These are phyloP conservation scores for Paedocypris micromegethes DNA, from an alignment of 2,797 vertebrate genomes.

Conservation along the genomic window DNA sequence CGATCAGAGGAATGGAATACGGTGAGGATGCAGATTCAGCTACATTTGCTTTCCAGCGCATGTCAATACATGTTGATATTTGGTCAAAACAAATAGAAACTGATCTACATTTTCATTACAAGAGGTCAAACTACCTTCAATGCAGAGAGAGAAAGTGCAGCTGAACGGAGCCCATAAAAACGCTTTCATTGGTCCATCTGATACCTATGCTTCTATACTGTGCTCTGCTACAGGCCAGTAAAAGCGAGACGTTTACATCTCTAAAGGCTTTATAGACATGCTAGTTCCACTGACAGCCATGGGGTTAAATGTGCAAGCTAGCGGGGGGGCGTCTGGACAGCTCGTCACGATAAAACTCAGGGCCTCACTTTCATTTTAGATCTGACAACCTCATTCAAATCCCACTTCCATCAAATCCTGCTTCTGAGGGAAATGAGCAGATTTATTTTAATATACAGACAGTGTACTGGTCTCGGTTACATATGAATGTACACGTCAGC, in stretches of 20 bases:
- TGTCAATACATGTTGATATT: too few relatives aligned
- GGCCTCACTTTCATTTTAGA: constrained; percentile 42
- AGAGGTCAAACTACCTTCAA: constrained; percentile 3
- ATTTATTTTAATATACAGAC: constrained; percentile 26
- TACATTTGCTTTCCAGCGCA: too few relatives aligned
- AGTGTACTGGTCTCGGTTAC: constrained; percentile 17
- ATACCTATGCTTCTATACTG: constrained; percentile 26
- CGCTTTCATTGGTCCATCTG: constrained; percentile 37
- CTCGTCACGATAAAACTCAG: constrained; percentile 25
- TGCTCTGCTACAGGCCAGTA: constrained; percentile 29
- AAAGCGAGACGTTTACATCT: constrained; percentile 38
- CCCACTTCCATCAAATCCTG: constrained; percentile 41
- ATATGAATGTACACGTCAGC: constrained; percentile 8
- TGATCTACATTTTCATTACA: too few relatives aligned
- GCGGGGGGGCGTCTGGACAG: constrained; percentile 44
- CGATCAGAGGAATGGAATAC: constrained; percentile 93
- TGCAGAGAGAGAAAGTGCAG: constrained; percentile 12
- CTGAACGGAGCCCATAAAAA: constrained; percentile 32
- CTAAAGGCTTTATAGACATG: constrained; percentile 37
- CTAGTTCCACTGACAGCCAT: constrained; percentile 30
- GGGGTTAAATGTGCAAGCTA: constrained; percentile 43
- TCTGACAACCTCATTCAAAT: constrained; percentile 45
- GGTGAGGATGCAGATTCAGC: constrained; percentile 63
- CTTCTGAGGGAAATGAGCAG: constrained; percentile 13
- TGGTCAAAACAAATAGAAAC: too few relatives aligned